Conservation (phyloP, 2,888 invertebrate genomes). For the Selenia dentaria region DNA sequence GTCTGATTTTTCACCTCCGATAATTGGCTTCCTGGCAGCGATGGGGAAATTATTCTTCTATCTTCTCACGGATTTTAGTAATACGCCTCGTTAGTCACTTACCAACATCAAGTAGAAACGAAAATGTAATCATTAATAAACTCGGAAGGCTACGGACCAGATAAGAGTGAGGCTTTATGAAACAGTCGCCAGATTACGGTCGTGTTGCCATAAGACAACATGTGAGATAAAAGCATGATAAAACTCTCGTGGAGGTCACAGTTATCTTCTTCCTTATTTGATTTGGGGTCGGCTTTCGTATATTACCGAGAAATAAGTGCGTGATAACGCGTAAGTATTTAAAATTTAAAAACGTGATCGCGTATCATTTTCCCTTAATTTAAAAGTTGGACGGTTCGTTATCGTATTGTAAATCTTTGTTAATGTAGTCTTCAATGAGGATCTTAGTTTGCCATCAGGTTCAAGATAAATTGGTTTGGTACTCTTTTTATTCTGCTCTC, state of each 20-base stretch:
- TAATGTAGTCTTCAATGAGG: constrained; percentile 14
- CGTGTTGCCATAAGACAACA: constrained; percentile 42
- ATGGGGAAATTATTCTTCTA: neutral
- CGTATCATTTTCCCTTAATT: constrained; percentile 4
- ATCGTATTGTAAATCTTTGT: constrained; percentile 14
- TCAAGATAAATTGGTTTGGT: constrained; percentile 3
- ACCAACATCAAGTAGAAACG: constrained; percentile 3
- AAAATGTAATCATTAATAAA: constrained; percentile 34
- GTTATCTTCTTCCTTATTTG: constrained; percentile 54
- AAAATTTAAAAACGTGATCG: constrained; percentile 5
- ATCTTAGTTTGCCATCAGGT: constrained; percentile 6
- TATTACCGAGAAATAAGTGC: constrained; percentile 36
- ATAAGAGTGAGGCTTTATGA: constrained; percentile 46
- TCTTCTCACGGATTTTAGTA: neutral
- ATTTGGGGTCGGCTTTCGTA: constrained; percentile 43
- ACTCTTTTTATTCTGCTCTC: constrained; percentile 1
- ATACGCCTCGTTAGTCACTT: neutral
- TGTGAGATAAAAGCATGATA: constrained; percentile 45
- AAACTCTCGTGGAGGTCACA: constrained; percentile 44
- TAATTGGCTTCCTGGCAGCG: no score
- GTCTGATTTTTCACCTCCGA: no score
- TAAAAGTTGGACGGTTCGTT: constrained; percentile 12
- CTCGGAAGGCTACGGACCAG: constrained; percentile 35
- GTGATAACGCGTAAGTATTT: constrained; percentile 26
- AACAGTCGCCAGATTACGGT: constrained; percentile 44